Base-by-base conservation (phyloP, 2,888 invertebrate genomes). In the Silvanus unidentatus region DNA sequence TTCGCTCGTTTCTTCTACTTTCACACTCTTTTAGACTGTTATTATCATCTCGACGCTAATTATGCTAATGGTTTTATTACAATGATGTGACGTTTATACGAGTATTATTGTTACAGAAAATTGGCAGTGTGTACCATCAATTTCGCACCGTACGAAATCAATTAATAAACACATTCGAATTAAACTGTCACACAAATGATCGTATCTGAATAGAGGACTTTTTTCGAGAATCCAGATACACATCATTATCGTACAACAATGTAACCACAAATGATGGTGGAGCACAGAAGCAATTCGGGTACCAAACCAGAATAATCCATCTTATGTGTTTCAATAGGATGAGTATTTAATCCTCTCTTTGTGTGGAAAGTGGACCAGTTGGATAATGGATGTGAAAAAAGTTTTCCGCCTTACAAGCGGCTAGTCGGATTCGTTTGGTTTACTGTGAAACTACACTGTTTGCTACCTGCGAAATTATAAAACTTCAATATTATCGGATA, bases 291-390 rank as follows among this genome's bases (percentile, higher is more conserved):
- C 57, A 48, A 48, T 49, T 49, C 51, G 53, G 51, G 54, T 59
- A 51, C 55, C 52, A 53, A 45, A 48, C 47, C 53, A 43, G 53
- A 47, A 67, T 70, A 70, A 71, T 71, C 69, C 67, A 69, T 69
- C 69, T 67, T 68, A 60, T 60, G 60, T 58, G 60, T 58, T 59
- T 69, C 60, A 66, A 69, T 69, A 56, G 70, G 70, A 70, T 68
- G 69, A 69, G 65, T 65, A 62, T 65, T 68, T 70, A 70, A 70
- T 69, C 68, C 70, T 58, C 55, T 64, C 64, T 66, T 68, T 68
- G 69, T 68, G 42, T 15, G 39, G 4, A 37, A 32, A 14, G 41
- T 36, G 40, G 51, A 39, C 49, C 53, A 53, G 37, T 42, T 36
- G 34, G 44, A 43, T 35, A 11, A 22, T 40, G 22, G 16, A 34